These are phyloP conservation scores for Dinoponera quadriceps DNA, from an alignment of 1,140 invertebrate genomes.

Conservation along the genomic window DNA sequence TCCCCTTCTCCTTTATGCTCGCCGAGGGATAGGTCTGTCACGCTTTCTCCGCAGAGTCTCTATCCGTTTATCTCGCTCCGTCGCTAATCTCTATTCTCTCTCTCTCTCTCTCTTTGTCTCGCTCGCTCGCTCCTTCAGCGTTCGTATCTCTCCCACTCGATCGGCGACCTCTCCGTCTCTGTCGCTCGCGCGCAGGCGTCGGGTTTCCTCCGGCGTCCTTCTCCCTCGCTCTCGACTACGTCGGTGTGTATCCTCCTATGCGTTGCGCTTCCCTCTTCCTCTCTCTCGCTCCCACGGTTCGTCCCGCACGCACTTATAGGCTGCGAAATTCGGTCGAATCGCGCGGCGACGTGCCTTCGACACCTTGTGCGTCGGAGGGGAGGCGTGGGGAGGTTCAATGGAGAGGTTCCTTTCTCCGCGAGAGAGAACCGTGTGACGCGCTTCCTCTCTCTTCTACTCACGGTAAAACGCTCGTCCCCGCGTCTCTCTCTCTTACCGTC, in stretches of 20 bases:
- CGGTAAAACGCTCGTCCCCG: conserved; percentile 36
- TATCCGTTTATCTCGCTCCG: conserved; percentile 27
- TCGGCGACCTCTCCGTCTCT: conserved; percentile 50
- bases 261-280: conserved; percentile 53
- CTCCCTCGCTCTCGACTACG: neutral
- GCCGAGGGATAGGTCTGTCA: conserved; percentile 33
- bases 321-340: conserved; percentile 59
- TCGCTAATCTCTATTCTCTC: neutral
- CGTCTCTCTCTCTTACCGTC: conserved; percentile 13
- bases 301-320: conserved; percentile 50
- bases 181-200: conserved; percentile 19
- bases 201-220: conserved; percentile 12
- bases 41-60: conserved; percentile 23
- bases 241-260: conserved; percentile 7
- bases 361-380: conserved; percentile 57
- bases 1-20: conserved; percentile 15
- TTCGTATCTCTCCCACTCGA: conserved; percentile 38
- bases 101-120: conserved; percentile 48
- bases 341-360: conserved; percentile 55
- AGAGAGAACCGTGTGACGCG: conserved; percentile 40
- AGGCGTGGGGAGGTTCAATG: conserved; percentile 43
- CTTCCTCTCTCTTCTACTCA: conserved; percentile 49
- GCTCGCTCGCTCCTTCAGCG: neutral
- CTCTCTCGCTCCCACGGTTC: conserved; percentile 31
- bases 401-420: conserved; percentile 47